These are phyloP conservation scores for Lanistes nyassanus DNA, from an alignment of 1,140 invertebrate genomes.

Conservation along the genomic window DNA sequence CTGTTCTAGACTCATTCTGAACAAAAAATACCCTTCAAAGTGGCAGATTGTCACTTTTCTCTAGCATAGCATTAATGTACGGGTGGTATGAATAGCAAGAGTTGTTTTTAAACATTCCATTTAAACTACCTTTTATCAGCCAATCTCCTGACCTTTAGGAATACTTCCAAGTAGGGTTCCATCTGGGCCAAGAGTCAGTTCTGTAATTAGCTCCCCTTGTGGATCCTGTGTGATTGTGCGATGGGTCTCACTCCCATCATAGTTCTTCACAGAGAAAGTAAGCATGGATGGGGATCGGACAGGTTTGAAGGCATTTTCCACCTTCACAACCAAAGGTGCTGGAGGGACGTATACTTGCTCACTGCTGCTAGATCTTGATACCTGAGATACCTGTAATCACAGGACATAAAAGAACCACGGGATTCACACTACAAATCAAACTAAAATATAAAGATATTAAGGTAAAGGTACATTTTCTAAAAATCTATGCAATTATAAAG, in stretches of 20 bases:
- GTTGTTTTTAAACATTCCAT: neutral
- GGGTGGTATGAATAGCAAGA: neutral
- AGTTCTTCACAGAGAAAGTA: conserved; percentile 58
- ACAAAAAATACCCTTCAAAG: too few relatives aligned
- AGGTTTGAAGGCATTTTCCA: conserved; percentile 58
- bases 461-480: too few relatives aligned
- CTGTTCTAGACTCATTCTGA: too few relatives aligned
- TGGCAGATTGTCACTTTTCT: too few relatives aligned
- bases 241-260: conserved; percentile 61
- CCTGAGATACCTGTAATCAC: neutral
- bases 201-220: conserved; percentile 41
- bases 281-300: conserved; percentile 45
- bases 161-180: conserved; percentile 43
- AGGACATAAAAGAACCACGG: conserved; percentile 11
- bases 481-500: too few relatives aligned
- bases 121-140: neutral
- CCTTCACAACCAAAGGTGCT: conserved; percentile 52
- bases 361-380: conserved; percentile 27
- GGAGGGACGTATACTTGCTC: conserved; percentile 42
- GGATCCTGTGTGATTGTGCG: conserved; percentile 46
- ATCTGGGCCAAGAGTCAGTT: conserved; percentile 43
- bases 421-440: neutral
- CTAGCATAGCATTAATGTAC: neutral
- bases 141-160: conserved; percentile 30
- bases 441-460: neutral